Percentiles rank a stretch among this genome's conserved stretches.
Conservation (phyloP, 1,140 invertebrate genomes). For the Zaprionus capensis region DNA sequence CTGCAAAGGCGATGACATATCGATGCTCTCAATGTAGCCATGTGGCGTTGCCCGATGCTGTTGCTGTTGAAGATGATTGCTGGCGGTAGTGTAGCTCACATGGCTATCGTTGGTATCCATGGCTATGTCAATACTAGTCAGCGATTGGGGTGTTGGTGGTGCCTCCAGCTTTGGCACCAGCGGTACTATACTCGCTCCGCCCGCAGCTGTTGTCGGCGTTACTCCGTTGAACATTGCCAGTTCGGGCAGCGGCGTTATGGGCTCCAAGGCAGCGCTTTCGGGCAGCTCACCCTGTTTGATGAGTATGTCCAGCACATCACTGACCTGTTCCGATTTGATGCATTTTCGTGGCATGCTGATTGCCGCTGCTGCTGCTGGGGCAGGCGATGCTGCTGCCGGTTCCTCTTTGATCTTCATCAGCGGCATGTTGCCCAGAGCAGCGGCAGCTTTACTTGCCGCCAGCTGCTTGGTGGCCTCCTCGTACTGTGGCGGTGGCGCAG, state of each 20-base stretch:
- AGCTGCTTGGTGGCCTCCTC: constrained; percentile 89
- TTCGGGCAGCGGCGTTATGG: constrained; percentile 85
- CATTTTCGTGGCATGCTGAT: constrained; percentile 82
- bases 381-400: constrained; percentile 46
- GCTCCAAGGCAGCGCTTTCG: constrained; percentile 92
- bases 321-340: constrained; percentile 94
- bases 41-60: constrained; percentile 22
- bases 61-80: constrained; percentile 29
- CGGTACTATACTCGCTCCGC: constrained; percentile 66
- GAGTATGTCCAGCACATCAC: constrained; percentile 97
- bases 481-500: constrained; percentile 86
- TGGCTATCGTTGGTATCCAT: constrained; percentile 62
- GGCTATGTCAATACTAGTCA: constrained; percentile 56
- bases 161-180: constrained; percentile 65
- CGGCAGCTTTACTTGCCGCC: constrained; percentile 79
- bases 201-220: constrained; percentile 52
- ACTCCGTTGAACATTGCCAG: constrained; percentile 51
- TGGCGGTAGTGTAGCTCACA: constrained; percentile 4
- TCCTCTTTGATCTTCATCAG: constrained; percentile 80
- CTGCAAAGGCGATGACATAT: constrained; percentile 77
- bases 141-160: constrained; percentile 58
- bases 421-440: constrained; percentile 53
- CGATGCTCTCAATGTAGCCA: constrained; percentile 74
- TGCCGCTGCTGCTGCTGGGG: constrained; percentile 10
- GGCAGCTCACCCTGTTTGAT: constrained; percentile 97